These are phyloP conservation scores for Hydrochoerus hydrochaeris DNA, from an alignment of 2,113 vertebrate species.

Conservation along the genomic window DNA sequence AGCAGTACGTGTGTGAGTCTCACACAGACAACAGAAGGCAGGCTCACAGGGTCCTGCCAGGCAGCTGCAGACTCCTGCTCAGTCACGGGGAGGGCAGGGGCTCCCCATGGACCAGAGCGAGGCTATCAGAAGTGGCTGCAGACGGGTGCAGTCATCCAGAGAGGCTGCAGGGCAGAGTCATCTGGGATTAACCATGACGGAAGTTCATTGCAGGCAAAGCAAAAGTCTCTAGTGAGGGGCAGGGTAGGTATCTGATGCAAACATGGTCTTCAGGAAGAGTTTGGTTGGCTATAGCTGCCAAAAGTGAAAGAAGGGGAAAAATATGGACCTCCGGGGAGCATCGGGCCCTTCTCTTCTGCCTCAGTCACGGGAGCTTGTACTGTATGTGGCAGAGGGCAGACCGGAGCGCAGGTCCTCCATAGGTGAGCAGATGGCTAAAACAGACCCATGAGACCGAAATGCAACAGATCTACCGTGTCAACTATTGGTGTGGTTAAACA, in stretches of 20 bases:
- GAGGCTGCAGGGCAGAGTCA: not conserved
- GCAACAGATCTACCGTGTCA: not conserved
- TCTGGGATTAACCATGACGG: not conserved
- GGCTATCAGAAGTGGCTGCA: not conserved
- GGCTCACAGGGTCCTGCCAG: no score
- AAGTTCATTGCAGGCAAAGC: not conserved
- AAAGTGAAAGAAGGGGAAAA: not conserved
- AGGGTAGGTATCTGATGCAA: not conserved
- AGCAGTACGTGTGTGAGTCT: no score
- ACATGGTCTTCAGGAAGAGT: not conserved
- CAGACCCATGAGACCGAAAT: not conserved
- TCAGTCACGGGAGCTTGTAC: not conserved
- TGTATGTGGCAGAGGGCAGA: not conserved
- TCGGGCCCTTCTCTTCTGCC: not conserved
- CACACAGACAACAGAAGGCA: no score
- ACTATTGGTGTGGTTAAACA: not conserved
- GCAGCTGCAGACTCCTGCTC: not conserved
- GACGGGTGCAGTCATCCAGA: not conserved
- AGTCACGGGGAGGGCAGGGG: not conserved
- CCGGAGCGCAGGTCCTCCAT: not conserved
- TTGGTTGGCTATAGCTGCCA: not conserved
- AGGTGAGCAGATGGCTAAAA: not conserved
- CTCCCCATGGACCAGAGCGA: not conserved
- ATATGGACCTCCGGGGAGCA: not conserved
- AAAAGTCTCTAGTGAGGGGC: not conserved